phyloP scores from a whole-genome alignment of 2,888 invertebrate genomes.

The Arge pagana region DNA sequence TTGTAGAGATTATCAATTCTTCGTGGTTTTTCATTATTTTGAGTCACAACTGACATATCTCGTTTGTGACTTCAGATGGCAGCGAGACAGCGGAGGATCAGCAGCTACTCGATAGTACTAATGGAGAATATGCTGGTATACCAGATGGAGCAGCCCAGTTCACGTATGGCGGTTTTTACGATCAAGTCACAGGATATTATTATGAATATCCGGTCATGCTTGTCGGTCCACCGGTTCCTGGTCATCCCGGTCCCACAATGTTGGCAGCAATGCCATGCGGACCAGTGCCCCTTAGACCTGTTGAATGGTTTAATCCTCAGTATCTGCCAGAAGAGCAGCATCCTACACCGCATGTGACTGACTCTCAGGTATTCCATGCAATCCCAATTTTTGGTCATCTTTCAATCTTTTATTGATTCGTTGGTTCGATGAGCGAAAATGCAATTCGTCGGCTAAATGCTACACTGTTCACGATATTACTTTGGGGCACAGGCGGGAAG shows the following conservation, averaged over 20 bases:
- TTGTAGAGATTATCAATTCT: not conserved
- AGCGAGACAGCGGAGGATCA: slow-evolving; percentile 56
- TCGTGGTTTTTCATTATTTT: not conserved
- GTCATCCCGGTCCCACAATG: slow-evolving; percentile 46
- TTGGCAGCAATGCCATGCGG: slow-evolving; percentile 57
- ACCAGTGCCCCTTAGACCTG: slow-evolving; percentile 58
- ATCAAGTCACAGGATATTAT: slow-evolving; percentile 52
- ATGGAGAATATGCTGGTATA: slow-evolving; percentile 41
- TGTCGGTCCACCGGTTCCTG: slow-evolving; percentile 54
- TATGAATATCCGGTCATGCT: slow-evolving; percentile 56
- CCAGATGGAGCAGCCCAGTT: slow-evolving; percentile 40
- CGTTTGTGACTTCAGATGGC: slow-evolving; percentile 41
- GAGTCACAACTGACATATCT: not conserved
- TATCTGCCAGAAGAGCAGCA: slow-evolving; percentile 52
- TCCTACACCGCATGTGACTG: slow-evolving; percentile 50
- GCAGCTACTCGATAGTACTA: slow-evolving; percentile 46
- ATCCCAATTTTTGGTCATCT: not conserved
- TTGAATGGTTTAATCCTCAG: slow-evolving; percentile 60
- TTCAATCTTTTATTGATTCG: slow-evolving; percentile 3
- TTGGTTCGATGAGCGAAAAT: not conserved
- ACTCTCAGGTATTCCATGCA: too few relatives aligned
- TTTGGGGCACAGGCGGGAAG: slow-evolving; percentile 41
- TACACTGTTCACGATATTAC: not conserved
- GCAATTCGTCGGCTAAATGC: not conserved
- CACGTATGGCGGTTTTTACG: slow-evolving; percentile 52